Evolutionary conservation across 2,113 vertebrate genomes (phyloP), one percentile per base, ranked within the genome.

Genomic region (Leucosticte australis): DNA sequence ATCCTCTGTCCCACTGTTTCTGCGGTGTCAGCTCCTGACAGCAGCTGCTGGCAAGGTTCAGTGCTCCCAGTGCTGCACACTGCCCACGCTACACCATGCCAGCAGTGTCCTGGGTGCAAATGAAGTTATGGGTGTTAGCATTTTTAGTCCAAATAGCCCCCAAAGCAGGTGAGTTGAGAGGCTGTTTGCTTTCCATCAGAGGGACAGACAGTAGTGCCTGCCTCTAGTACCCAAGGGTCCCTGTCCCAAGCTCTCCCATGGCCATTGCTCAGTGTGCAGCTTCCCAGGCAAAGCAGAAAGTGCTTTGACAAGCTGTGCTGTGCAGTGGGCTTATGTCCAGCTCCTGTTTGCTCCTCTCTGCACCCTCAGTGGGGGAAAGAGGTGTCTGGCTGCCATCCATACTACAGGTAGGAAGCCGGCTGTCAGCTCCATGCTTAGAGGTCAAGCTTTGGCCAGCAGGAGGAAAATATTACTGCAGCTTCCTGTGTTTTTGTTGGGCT

Each of bases 331-430:
- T 91, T 56, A 24, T 9, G 17, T 47, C 59, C 37, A 41, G 13
- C 50, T 74, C 42, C 28, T 28, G 3, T 74, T 69, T 78, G 27
- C 22, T 42, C 28, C 8, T 82, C 52, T 23, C 62, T 42, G 39
- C 12, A 37, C 20, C 7, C 35, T 75, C 33, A 73, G n/a, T 1
- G 0, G 3, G 11, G 8, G 28, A 21, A 73, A 7, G 24, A 0
- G 0, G 28, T 64, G 21, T 33, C 70, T 79, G 67, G 63, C 73
- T 70, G 8, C 8, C 8, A 35, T 49, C 64, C 4, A 2, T 41
- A 47, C 39, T 70, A 39, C n/a, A 68, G 28, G 41, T 63, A 44
- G 35, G 41, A 87, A 87, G 35, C 30, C 49, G 39, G 46, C 35
- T 75, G 22, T 85, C 41, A 44, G 17, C 30, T 39, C 14, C 2